Base-by-base conservation (phyloP, 1,140 invertebrate genomes). In the Chironomus striatipennis region DNA sequence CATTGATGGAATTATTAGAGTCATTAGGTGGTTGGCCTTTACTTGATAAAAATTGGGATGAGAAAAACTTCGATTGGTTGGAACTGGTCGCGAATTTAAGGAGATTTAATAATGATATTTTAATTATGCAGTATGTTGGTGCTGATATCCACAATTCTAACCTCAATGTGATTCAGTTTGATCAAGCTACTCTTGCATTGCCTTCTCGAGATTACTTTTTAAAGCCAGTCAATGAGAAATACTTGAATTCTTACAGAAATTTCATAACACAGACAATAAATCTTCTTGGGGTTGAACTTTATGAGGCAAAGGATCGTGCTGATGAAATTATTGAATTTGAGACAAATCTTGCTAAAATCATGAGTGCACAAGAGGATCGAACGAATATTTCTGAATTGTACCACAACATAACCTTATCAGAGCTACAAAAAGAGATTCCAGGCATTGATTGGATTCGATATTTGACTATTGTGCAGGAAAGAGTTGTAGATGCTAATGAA, bases 91-190 rank as follows among this genome's bases (percentile, higher is more conserved):
- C 90, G 5, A 88, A 89, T 74, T 80, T 97, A 9, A 85, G 93
- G 67, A 83, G 92, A 6, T 94, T 90, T 77, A 95, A 95, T 81
- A 94, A 94, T 76, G 91, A 95, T 77, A 73, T 92, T 70, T 82
- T 95, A 0, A 88, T 95, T 76, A 88, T 91, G 0, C 88, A 94
- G 79, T 94, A 91, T 90, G 90, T 96, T 67, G 92, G 91, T 12
- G 90, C 93, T 0, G 93, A 97, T 80, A 92, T 95, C 24, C 94
- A 93, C 79, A 93, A 96, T 83, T 94, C 93, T 0, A 88, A 93
- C 77, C 86, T 90, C 78, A 92, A 94, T 81, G 89, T 95, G 2
- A 92, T 96, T 77, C 93, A 95, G 83, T 88, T 96, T 77, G 94
- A 97, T 85, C 93, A 96, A 83, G 91, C 92, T 0, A 89, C 88